phyloP scores from a whole-genome alignment of 1,140 invertebrate genomes.

The Drosophila suzukii region DNA sequence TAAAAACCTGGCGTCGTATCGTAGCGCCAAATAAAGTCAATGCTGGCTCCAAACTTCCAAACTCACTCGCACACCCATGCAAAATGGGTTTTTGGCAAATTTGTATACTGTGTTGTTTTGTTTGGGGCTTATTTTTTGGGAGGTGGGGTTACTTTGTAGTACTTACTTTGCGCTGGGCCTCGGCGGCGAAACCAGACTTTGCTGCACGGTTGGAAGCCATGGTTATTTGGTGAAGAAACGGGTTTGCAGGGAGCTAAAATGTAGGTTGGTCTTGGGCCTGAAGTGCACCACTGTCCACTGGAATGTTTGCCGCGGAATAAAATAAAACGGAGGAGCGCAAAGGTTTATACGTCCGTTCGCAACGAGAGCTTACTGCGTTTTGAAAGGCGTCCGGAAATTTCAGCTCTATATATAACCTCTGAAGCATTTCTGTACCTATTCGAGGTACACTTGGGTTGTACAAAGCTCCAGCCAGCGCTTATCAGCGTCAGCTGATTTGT shows the following conservation, averaged over 20 bases:
- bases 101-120: slow-evolving; percentile 54
- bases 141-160: slow-evolving; percentile 24
- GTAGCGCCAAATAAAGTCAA: slow-evolving; percentile 72
- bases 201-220: slow-evolving; percentile 95
- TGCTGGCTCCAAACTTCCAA: slow-evolving; percentile 51
- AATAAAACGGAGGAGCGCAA: slow-evolving; percentile 33
- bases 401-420: slow-evolving; percentile 39
- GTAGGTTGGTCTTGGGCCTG: slow-evolving; percentile 46
- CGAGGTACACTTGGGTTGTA: background rate
- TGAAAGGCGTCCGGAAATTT: slow-evolving; percentile 22
- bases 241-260: slow-evolving; percentile 75
- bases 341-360: slow-evolving; percentile 52
- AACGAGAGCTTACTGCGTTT: slow-evolving; percentile 52
- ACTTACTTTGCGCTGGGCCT: slow-evolving; percentile 95
- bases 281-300: slow-evolving; percentile 36
- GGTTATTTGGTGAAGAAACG: slow-evolving; percentile 67
- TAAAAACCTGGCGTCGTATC: slow-evolving; percentile 37
- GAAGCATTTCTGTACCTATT: background rate
- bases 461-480: slow-evolving; percentile 11
- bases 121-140: slow-evolving; percentile 19
- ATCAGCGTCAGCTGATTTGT: slow-evolving; percentile 37
- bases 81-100: slow-evolving; percentile 55
- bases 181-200: slow-evolving; percentile 97
- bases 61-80: slow-evolving; percentile 12
- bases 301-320: slow-evolving; percentile 27